Evolutionary conservation across 37 sponge, comb jelly and placozoan species (phyloP), one percentile per base, ranked within the genome.

Genomic region (Halisarca cf. caerulea): DNA sequence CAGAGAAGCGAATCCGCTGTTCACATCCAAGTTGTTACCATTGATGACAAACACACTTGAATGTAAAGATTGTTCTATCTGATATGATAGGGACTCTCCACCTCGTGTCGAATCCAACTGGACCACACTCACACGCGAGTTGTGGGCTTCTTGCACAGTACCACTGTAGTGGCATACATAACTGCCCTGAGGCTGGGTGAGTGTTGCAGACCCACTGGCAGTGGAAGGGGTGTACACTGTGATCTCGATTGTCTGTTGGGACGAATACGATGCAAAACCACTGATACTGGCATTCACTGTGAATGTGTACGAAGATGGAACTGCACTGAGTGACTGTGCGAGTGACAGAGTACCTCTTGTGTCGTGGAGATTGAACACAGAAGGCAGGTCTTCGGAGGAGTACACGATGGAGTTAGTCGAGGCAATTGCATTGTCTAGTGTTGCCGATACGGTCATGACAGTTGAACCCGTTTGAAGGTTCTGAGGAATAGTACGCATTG

Each of bases 241-340:
- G 24, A 87, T 30, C 15, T 54, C 30, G 0, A 93, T 36, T 27
- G 51, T 34, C 70, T 64, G 83, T 44, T 73, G 66, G 20, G 86
- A 59, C 0, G 47, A 32, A n/a, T 80, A 80, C 0, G 23, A 9
- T 25, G 88, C 75, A 0, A 5, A 18, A n/a, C 90, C 92, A 69
- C 58, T 60, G 79, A 88, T 89, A 3, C 66, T 42, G 0, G 87
- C 89, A 37, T 82, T 80, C 3, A 89, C 47, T 35, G 55, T 86
- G 40, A 92, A 58, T 14, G 40, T 54, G 66, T 83, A 92, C 20
- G 41, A 42, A 8, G 45, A 74, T 36, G 77, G 77, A 25, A 37
- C 36, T 21, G 25, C 77, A n/a, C 44, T 44, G 8, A 74, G 45
- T 14, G 77, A n/a, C 23, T 74, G 42, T 43, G 24, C 25, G 0